Base-by-base conservation (phyloP, 2,888 invertebrate genomes). In the Tenthredo notha region DNA sequence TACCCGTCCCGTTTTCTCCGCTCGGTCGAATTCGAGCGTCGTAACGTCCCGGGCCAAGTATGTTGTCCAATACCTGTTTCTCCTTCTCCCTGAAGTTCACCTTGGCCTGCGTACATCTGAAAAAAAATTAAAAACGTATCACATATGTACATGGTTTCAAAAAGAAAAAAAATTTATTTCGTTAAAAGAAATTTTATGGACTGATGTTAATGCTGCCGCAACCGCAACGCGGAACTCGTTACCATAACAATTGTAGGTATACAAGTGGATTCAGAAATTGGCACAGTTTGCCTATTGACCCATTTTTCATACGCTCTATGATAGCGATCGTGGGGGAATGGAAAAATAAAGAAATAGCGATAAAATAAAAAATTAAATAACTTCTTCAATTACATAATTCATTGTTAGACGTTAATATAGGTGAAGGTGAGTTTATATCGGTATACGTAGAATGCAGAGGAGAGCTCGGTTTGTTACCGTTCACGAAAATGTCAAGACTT, bases 1-100 rank as follows among this genome's bases (percentile, higher is more conserved):
- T 95, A 98, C 98, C 98, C 96, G 98, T 98, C 93, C 98, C 98
- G 94, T 98, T 98, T 94, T 98, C 96, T 90, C 98, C 98, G 85
- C 98, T 98, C 84, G 98, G 98, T 92, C 98, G 95, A 93, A 98
- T 98, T 92, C 98, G 95, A 88, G 98, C 98, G 94, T 98, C 98
- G 95, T 98, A 98, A 90, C 97, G 95, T 89, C 97, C 97, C 87
- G 97, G 97, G 88, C 98, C 98, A 92, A 98, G 95, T 94, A 98
- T 98, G 94, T 97, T 97, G 94, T 98, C 98, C 94, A 98, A 95
- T 91, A 98, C 98, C 94, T 98, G 97, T 94, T 98, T 98, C 95
- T 98, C 98, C 94, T 97, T 98, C 95, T 98, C 98, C 91, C 98
- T 96, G 95, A 97, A 98, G 95, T 98, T 98, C 94, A 97, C 96